phyloP scores from a whole-genome alignment of 2,888 invertebrate species.

The Arrhopalites spinosus region DNA sequence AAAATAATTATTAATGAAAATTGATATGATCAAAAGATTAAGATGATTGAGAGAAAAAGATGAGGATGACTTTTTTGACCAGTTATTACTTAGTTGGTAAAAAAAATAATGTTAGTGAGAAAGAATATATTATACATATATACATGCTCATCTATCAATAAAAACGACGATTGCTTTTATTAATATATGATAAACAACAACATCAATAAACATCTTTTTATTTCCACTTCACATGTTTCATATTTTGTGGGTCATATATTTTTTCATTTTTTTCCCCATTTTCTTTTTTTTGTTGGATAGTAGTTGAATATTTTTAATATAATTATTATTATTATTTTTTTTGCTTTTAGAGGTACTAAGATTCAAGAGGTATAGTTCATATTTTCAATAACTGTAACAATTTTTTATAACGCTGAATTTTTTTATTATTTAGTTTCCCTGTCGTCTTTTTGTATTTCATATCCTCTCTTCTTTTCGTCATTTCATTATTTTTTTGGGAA shows the following conservation, averaged over 20 bases:
- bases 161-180: conserved; percentile 15
- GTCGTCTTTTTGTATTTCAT: too few relatives aligned
- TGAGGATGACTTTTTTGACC: background rate
- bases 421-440: too few relatives aligned
- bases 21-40: background rate
- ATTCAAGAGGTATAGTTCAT: too few relatives aligned
- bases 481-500: background rate
- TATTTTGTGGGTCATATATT: conserved; percentile 38
- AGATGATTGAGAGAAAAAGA: too few relatives aligned
- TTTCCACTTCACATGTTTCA: conserved; percentile 19
- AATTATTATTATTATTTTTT: background rate
- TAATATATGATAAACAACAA: conserved; percentile 31
- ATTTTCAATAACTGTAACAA: too few relatives aligned
- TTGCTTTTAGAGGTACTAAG: too few relatives aligned
- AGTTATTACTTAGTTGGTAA: background rate
- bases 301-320: background rate
- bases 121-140: background rate
- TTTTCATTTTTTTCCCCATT: too few relatives aligned
- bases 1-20: conserved; percentile 17
- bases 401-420: too few relatives aligned
- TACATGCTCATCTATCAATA: background rate
- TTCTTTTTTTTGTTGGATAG: background rate
- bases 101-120: background rate
- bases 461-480: background rate
- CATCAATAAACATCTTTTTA: conserved; percentile 35